Evolutionary conservation across 2,113 vertebrate genomes (phyloP).

Genomic region (Neotoma lepida): DNA sequence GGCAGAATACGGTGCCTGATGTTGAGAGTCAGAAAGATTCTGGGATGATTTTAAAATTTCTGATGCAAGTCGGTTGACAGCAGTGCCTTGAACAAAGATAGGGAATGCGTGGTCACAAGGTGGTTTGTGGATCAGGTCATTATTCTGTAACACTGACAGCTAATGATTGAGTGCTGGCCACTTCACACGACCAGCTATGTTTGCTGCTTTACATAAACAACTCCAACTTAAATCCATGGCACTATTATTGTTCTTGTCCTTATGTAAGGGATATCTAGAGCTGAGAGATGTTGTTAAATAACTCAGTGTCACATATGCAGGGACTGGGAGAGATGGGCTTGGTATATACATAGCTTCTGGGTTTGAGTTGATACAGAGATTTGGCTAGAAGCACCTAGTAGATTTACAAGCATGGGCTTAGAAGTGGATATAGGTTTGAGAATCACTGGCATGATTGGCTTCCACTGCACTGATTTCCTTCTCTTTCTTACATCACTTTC

Average conservation of each 20-base stretch:
- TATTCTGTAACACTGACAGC: not conserved
- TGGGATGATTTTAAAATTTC: constrained; percentile 46
- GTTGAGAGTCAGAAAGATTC: constrained; percentile 62
- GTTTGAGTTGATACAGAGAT: not conserved
- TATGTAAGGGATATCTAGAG: not conserved
- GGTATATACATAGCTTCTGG: not conserved
- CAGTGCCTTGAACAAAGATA: not conserved
- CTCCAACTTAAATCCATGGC: not conserved
- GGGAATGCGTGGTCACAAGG: not conserved
- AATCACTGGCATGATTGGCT: not conserved
- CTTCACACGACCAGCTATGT: not conserved
- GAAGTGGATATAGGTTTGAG: not conserved
- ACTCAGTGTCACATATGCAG: not conserved
- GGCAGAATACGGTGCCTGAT: constrained; percentile 54
- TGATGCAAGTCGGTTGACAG: constrained; percentile 34
- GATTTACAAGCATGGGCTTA: not conserved
- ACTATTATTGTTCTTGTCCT: not conserved
- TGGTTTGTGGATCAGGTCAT: not conserved
- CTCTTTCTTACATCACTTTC: not conserved
- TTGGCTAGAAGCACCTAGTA: not conserved
- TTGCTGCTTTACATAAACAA: not conserved
- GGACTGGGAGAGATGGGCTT: not conserved
- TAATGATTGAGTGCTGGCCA: not conserved
- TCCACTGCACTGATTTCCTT: not conserved
- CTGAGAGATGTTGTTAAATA: not conserved